Evolutionary conservation across 2,113 vertebrate species (phyloP).

Genomic region (Perccottus glenii): DNA sequence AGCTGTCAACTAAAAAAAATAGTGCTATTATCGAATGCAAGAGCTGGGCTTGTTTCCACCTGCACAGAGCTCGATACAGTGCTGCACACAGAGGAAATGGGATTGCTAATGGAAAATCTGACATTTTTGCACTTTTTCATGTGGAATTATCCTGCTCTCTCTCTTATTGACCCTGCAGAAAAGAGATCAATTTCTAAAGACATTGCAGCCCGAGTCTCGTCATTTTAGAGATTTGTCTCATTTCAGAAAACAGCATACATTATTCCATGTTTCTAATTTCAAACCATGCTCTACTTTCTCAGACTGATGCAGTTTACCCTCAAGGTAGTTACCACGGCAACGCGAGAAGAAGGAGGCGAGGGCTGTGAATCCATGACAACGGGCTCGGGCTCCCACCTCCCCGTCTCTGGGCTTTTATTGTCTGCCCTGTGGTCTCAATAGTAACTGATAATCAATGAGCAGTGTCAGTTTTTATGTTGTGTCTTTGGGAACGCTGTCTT

Average conservation of each 20-base stretch:
- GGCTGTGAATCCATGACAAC: constrained; percentile 74
- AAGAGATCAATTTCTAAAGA: background rate
- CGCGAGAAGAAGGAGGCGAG: constrained; percentile 59
- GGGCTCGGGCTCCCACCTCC: constrained; percentile 45
- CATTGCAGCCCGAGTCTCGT: background rate
- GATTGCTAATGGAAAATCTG: constrained; percentile 1
- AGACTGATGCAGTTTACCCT: constrained; percentile 71
- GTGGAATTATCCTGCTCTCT: background rate
- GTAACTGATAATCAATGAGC: constrained; percentile 33
- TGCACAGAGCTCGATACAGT: background rate
- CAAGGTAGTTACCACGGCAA: constrained; percentile 79
- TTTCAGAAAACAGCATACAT: constrained; percentile 16
- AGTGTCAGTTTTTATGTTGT: constrained; percentile 2
- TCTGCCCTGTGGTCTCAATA: constrained; percentile 16
- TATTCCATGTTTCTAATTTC: constrained; percentile 72
- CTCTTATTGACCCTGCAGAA: background rate
- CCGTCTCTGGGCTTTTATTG: constrained; percentile 45
- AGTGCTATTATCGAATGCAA: background rate
- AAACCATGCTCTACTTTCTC: constrained; percentile 74
- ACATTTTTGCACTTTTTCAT: constrained; percentile 1
- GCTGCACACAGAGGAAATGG: background rate
- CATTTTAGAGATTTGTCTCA: background rate
- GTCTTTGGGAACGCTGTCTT: background rate
- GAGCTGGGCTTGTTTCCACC: background rate
- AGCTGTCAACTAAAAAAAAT: constrained; percentile 14